These are phyloP conservation scores for Carassius carassius DNA, from an alignment of 2,113 vertebrate species.

Conservation along the genomic window DNA sequence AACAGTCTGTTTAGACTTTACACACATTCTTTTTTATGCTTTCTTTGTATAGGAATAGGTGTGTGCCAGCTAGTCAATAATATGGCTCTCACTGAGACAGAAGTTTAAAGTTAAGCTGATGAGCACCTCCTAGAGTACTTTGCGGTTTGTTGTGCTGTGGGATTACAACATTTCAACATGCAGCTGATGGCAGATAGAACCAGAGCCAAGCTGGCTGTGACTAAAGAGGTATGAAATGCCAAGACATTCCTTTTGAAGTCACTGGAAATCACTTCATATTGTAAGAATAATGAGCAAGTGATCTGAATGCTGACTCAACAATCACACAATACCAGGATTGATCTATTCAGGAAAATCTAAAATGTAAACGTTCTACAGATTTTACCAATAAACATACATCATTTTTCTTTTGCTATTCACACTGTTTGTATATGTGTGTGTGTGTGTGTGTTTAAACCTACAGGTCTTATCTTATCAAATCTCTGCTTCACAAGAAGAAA, in stretches of 20 bases:
- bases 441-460: not conserved
- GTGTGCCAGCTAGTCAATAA: slow-evolving; percentile 91
- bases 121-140: slow-evolving; percentile 91
- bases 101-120: slow-evolving; percentile 87
- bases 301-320: not conserved
- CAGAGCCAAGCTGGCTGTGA: slow-evolving; percentile 90
- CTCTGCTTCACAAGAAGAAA: slow-evolving; percentile 86
- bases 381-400: not conserved
- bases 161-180: slow-evolving; percentile 87
- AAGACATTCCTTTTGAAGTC: not conserved
- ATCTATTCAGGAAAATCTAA: not conserved
- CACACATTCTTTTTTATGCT: slow-evolving; percentile 42
- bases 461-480: slow-evolving; percentile 92
- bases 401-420: slow-evolving; percentile 1
- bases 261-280: not conserved
- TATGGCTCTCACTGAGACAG: slow-evolving; percentile 77
- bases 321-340: not conserved
- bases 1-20: not conserved
- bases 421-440: not conserved
- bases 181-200: slow-evolving; percentile 85
- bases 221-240: slow-evolving; percentile 80
- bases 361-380: slow-evolving; percentile 52
- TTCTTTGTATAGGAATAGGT: slow-evolving; percentile 74
- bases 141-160: slow-evolving; percentile 89
- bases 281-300: not conserved